Conservation (phyloP, 2,797 vertebrate genomes). For the Uromys caudimaculatus region DNA sequence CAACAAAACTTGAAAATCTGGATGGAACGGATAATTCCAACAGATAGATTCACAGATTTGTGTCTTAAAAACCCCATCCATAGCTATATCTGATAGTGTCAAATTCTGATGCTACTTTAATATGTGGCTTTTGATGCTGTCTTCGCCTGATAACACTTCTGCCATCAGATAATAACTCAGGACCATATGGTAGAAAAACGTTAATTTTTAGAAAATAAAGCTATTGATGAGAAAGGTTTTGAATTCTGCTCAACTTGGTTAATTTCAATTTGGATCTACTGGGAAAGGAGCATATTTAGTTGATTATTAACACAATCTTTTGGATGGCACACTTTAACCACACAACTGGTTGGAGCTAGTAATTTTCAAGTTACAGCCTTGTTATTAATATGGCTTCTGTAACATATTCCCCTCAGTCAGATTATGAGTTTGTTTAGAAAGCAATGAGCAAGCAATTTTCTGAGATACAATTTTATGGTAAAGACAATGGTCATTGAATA, state of each 20-base stretch:
- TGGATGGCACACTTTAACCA: neutral
- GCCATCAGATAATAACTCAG: neutral
- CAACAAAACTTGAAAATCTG: no score
- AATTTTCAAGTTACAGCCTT: neutral
- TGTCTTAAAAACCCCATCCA: neutral
- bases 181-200: neutral
- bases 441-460: neutral
- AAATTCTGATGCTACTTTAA: neutral
- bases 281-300: neutral
- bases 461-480: neutral
- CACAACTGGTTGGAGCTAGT: neutral
- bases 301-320: neutral
- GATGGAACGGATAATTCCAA: neutral
- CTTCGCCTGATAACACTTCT: neutral
- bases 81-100: neutral
- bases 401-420: neutral
- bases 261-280: neutral
- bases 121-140: neutral
- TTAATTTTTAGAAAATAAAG: neutral
- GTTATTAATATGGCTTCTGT: neutral
- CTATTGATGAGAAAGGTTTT: neutral
- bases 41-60: neutral
- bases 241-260: neutral
- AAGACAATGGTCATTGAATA: neutral
- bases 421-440: neutral